Conservation (phyloP, 1,140 invertebrate genomes). For the Halyomorpha halys region DNA sequence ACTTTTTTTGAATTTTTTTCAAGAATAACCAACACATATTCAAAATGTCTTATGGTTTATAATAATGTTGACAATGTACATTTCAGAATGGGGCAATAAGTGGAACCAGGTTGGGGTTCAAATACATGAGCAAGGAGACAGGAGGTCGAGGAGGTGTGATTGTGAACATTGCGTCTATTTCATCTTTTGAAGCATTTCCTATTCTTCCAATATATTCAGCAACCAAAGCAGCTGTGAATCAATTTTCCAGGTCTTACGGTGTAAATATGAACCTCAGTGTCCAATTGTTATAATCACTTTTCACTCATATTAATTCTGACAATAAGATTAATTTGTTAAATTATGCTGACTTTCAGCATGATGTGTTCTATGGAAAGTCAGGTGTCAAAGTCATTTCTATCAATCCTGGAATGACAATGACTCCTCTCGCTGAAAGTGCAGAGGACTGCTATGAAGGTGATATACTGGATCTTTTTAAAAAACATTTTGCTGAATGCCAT, state of each 20-base stretch:
- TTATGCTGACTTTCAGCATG: conserved; percentile 2
- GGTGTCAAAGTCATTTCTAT: conserved; percentile 44
- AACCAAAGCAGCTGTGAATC: conserved; percentile 51
- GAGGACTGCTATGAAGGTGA: background rate
- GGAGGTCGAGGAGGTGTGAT: conserved; percentile 52
- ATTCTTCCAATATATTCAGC: conserved; percentile 53
- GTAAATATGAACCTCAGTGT: conserved; percentile 26
- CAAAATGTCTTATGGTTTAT: no score
- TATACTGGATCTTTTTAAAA: background rate
- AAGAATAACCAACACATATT: no score
- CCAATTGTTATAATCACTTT: no score
- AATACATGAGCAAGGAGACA: conserved; percentile 46
- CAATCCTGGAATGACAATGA: conserved; percentile 43
- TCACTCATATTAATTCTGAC: no score
- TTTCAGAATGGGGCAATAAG: conserved; percentile 14
- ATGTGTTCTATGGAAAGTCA: conserved; percentile 27
- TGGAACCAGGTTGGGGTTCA: conserved; percentile 22
- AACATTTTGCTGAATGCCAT: background rate
- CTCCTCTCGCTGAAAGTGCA: conserved; percentile 35
- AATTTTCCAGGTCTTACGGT: conserved; percentile 34
- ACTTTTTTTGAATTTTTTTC: no score
- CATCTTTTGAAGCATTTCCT: conserved; percentile 45
- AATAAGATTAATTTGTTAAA: no score
- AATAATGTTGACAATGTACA: background rate
- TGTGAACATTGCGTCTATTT: conserved; percentile 50